phyloP scores from a whole-genome alignment of 2,113 vertebrate genomes.

The Tachuris rubrigastra region DNA sequence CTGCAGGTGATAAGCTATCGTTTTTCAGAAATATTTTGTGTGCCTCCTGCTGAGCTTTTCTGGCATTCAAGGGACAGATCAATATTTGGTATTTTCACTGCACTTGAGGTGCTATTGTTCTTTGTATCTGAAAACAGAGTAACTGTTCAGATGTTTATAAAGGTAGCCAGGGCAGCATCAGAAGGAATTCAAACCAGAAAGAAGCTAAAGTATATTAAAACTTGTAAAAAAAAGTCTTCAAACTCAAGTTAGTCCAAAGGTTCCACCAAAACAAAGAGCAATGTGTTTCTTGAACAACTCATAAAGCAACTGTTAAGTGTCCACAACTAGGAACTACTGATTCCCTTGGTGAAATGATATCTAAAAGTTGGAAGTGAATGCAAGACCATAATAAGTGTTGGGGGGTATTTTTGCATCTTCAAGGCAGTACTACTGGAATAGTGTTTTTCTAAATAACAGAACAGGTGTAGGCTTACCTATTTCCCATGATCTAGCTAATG shows the following conservation, averaged over 20 bases:
- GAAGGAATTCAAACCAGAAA: slow-evolving; percentile 12
- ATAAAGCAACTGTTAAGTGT: not conserved
- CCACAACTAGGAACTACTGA: not conserved
- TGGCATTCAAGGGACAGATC: slow-evolving; percentile 42
- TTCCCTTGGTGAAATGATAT: not conserved
- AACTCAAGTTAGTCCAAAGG: not conserved
- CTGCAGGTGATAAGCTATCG: slow-evolving; percentile 58
- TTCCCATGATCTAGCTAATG: not conserved
- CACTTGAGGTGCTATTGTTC: slow-evolving; percentile 27
- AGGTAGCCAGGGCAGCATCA: slow-evolving; percentile 27
- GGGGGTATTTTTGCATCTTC: not conserved
- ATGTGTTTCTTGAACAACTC: not conserved
- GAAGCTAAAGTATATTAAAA: not conserved
- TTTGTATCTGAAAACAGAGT: slow-evolving; percentile 58
- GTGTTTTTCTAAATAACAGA: not conserved
- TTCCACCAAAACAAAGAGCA: not conserved
- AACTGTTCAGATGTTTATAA: slow-evolving; percentile 32
- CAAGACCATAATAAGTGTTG: not conserved
- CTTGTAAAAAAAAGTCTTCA: not conserved
- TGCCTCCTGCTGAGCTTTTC: slow-evolving; percentile 54
- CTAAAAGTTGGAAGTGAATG: not conserved
- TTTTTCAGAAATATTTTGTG: slow-evolving; percentile 47
- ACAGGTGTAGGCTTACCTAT: not conserved
- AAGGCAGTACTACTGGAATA: not conserved
- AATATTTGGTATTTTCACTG: slow-evolving; percentile 55